Evolutionary conservation across 1,140 invertebrate genomes (phyloP), one percentile per base, ranked within the genome.

Genomic region (Brachionus koreanus): DNA sequence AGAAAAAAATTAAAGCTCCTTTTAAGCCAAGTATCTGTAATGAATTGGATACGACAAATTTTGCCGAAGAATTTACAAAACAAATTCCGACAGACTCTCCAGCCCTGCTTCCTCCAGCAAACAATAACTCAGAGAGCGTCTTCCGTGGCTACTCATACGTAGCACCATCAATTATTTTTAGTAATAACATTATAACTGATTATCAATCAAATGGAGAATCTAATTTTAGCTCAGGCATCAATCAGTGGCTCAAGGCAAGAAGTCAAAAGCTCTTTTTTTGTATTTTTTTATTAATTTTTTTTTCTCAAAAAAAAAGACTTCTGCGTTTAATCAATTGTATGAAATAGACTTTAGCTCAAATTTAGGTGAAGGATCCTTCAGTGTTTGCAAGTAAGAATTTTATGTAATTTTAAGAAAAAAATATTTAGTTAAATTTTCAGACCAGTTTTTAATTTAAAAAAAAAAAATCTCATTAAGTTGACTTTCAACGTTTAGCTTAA

Each of bases 1-100:
- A 89, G 2, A 93, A 94, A 85, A 90, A 92, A 83, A 90, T 95
- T 25, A 87, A 90, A 5, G 93, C 94, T 0, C 94, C 94, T 0
- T 94, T 95, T 89, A 91, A 93, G 77, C 94, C 94, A 12, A 90
- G 91, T 37, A 93, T 98, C 63, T 88, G 90, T 19, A 91, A 93
- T 87, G 94, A 95, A 83, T 89, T 95, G 67, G 96, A 98, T 89
- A 94, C 95, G 4, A 95, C 94, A 85, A 97, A 98, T 89, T 98
- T 98, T 89, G 93, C 95, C 33, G 94, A 94, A 83, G 96, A 98
- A 89, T 98, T 98, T 87, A 98, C 96, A 0, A 92, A 92, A 84
- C 94, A 96, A 92, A 90, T 91, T 65, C 92, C 94, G 3, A 92
- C 93, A 1, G 95, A 97, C 87, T 95, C 94, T n/a, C 95, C 95